A percentile compares a stretch with the other conserved stretches of the same genome.
phyloP scores from a whole-genome alignment of 2,113 vertebrate species.

The Rhabdornis inornatus region DNA sequence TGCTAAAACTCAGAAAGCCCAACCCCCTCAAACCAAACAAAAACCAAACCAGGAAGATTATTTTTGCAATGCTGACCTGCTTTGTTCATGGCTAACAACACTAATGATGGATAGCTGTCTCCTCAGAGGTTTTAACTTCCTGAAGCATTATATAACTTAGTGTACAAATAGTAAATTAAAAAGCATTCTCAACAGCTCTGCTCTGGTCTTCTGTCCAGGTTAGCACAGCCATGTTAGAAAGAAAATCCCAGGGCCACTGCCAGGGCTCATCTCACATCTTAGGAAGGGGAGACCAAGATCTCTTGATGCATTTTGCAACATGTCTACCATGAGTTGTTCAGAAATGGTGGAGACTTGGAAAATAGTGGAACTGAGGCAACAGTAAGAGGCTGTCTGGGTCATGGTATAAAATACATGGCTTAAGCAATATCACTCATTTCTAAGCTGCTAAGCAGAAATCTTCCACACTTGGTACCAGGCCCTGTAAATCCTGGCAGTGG shows the following conservation, averaged over 20 bases:
- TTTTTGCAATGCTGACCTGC: not conserved
- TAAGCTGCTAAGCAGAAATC: not conserved
- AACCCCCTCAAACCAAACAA: not conserved
- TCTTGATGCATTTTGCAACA: not conserved
- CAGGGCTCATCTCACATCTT: not conserved
- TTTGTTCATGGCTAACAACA: not conserved
- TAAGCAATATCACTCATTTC: not conserved
- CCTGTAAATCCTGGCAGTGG: slow-evolving; percentile 48
- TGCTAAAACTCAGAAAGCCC: not conserved
- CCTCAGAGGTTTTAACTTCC: not conserved
- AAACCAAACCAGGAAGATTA: not conserved
- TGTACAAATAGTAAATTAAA: not conserved
- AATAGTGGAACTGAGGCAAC: not conserved
- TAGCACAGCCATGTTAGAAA: slow-evolving; percentile 58
- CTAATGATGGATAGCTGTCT: not conserved
- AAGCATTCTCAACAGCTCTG: slow-evolving; percentile 15
- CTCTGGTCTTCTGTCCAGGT: not conserved
- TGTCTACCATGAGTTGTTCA: not conserved
- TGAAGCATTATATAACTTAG: not conserved
- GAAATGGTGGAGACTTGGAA: not conserved
- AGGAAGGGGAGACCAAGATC: not conserved
- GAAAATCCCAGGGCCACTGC: slow-evolving; percentile 52
- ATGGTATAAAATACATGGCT: not conserved
- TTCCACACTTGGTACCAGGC: not conserved
- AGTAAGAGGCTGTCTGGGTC: not conserved